These are phyloP conservation scores for Dioctria linearis DNA, from an alignment of 2,888 invertebrate species.

Conservation along the genomic window DNA sequence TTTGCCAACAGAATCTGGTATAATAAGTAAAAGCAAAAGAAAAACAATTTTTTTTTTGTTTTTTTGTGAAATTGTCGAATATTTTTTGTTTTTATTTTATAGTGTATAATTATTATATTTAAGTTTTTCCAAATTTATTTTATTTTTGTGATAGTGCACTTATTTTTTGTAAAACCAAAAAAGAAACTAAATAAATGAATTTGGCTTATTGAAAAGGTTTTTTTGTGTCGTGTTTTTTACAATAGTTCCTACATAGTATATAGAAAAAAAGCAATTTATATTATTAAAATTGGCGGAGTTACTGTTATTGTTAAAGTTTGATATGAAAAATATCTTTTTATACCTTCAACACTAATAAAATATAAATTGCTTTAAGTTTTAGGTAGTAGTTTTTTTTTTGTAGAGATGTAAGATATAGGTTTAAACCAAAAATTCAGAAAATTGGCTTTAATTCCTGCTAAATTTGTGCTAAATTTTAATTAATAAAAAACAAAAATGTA, in stretches of 20 bases:
- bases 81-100: conserved; percentile 3
- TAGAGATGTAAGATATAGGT: conserved; percentile 27
- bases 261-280: not conserved
- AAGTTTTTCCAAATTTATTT: conserved; percentile 8
- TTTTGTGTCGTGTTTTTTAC: conserved; percentile 41
- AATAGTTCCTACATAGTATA: not conserved
- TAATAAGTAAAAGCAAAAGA: not conserved
- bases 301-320: too few relatives aligned
- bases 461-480: conserved; percentile 16
- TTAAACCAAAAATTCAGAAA: conserved; percentile 4
- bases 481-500: not conserved
- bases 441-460: conserved; percentile 43
- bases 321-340: too few relatives aligned
- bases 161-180: conserved; percentile 32
- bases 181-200: conserved; percentile 41
- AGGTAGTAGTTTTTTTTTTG: conserved; percentile 10
- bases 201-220: conserved; percentile 19
- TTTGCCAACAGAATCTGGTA: conserved; percentile 29
- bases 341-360: not conserved
- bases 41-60: not conserved
- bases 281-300: not conserved
- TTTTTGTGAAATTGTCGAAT: conserved; percentile 10
- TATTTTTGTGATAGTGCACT: conserved; percentile 42
- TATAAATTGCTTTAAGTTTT: not conserved
- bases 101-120: not conserved